These are phyloP conservation scores for Centrocercus urophasianus DNA, from an alignment of 2,113 vertebrate species.

Conservation along the genomic window DNA sequence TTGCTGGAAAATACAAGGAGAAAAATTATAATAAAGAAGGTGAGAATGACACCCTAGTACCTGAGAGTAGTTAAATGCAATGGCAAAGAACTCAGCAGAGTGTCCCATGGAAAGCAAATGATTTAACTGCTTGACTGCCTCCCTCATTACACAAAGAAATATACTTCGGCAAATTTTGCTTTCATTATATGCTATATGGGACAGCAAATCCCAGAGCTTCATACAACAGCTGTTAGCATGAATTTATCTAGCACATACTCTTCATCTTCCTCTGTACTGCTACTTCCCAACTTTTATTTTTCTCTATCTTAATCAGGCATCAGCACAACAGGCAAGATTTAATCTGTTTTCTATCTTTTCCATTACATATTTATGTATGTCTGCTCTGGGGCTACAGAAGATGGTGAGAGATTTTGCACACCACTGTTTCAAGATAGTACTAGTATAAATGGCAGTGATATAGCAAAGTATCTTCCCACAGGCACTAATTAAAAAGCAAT, in stretches of 20 bases:
- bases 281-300: not conserved
- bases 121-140: conserved; percentile 22
- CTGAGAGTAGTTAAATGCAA: conserved; percentile 5
- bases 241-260: conserved; percentile 4
- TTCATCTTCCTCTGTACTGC: not conserved
- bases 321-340: conserved; percentile 42
- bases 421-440: conserved; percentile 55
- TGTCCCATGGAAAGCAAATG: conserved; percentile 48
- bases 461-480: conserved; percentile 61
- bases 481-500: conserved; percentile 76
- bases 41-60: not conserved
- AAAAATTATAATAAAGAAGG: not conserved
- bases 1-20: not conserved
- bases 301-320: not conserved
- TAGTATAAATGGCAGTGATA: conserved; percentile 33
- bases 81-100: not conserved
- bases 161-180: not conserved
- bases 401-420: conserved; percentile 48
- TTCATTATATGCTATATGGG: not conserved
- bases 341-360: conserved; percentile 22
- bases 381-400: conserved; percentile 51
- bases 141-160: conserved; percentile 51
- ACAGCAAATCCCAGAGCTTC: not conserved
- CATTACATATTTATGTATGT: conserved; percentile 67
- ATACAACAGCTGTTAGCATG: not conserved